Percentiles rank a stretch among this genome's conserved stretches.
These are phyloP conservation scores for Chionoecetes opilio DNA, from an alignment of 1,140 invertebrate genomes.

Conservation along the genomic window DNA sequence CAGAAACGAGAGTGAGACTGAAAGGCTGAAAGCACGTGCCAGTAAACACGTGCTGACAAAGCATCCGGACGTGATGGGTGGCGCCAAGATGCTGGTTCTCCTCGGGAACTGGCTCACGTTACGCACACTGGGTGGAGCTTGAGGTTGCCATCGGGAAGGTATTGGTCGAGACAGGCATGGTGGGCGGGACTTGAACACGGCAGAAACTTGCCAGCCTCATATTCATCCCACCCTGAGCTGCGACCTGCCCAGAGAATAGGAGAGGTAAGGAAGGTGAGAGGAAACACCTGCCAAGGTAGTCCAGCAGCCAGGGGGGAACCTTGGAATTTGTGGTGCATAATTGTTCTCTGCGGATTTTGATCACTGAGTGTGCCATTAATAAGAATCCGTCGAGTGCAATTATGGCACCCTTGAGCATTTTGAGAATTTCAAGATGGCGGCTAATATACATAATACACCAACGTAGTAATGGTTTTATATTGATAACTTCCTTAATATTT, in stretches of 20 bases:
- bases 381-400: no score
- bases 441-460: no score
- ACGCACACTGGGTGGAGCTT: conserved; percentile 74
- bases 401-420: no score
- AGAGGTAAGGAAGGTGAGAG: neutral
- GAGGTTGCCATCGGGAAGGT: conserved; percentile 81
- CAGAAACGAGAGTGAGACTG: neutral
- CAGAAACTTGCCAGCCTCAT: conserved; percentile 80
- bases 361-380: no score
- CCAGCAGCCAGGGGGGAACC: no score
- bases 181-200: conserved; percentile 75
- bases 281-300: neutral
- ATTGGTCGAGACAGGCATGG: conserved; percentile 81
- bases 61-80: neutral
- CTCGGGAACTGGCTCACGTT: neutral
- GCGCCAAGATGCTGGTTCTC: neutral
- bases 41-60: neutral
- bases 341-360: no score
- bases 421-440: no score
- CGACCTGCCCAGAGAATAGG: conserved; percentile 41
- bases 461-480: no score
- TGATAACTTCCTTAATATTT: no score
- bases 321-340: no score
- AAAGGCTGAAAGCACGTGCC: neutral
- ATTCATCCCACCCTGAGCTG: conserved; percentile 67